These are phyloP conservation scores for Turritopsis rubra DNA, from an alignment of 30 jellyfish, hydroid and myxozoan species.

Conservation along the genomic window DNA sequence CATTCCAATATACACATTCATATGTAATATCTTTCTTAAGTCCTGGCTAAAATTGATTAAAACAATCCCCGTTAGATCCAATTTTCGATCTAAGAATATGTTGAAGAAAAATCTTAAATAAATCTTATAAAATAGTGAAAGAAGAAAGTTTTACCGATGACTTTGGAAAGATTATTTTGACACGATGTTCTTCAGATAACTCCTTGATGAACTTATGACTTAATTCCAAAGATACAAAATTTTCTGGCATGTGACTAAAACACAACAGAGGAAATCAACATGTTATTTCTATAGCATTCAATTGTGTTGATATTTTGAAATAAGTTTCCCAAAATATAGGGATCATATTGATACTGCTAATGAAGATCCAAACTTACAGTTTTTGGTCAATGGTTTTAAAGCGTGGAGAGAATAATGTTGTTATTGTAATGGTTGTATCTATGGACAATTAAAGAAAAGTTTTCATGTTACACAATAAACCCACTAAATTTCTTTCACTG, in stretches of 20 bases:
- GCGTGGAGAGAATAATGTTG: not conserved
- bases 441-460: too few relatives aligned
- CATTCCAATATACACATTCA: slow-evolving; percentile 24
- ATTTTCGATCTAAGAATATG: too few relatives aligned
- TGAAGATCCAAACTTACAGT: too few relatives aligned
- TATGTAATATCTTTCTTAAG: not conserved
- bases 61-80: too few relatives aligned
- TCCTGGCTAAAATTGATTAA: not conserved
- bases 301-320: not conserved
- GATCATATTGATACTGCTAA: too few relatives aligned
- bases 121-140: too few relatives aligned
- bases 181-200: not conserved
- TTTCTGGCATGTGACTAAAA: not conserved
- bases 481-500: too few relatives aligned
- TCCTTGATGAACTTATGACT: not conserved
- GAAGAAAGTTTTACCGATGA: not conserved
- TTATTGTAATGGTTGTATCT: not conserved
- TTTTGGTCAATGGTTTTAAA: too few relatives aligned
- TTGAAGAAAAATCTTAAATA: too few relatives aligned
- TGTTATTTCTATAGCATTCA: not conserved
- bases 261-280: too few relatives aligned
- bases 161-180: not conserved
- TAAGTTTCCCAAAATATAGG: not conserved
- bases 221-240: not conserved
- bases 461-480: too few relatives aligned